Conservation (phyloP, 2,113 vertebrate genomes). For the Pantherophis guttatus region DNA sequence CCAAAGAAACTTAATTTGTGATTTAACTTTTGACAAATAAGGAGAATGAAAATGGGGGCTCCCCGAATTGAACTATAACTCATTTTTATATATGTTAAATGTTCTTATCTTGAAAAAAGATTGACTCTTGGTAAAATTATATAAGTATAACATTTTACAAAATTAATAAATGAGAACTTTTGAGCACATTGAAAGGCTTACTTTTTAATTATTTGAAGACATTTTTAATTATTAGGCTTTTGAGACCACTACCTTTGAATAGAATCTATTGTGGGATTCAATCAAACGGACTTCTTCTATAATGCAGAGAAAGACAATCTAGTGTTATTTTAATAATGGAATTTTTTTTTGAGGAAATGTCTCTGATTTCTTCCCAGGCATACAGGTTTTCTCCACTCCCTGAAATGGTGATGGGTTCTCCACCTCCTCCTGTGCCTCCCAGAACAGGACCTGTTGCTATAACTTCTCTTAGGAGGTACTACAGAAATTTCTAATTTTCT, state of each 20-base stretch:
- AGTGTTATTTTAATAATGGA: background rate
- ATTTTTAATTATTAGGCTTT: background rate
- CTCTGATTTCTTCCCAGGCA: constrained; percentile 73
- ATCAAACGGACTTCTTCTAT: background rate
- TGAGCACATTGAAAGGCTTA: background rate
- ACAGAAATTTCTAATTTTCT: background rate
- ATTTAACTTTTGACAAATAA: background rate
- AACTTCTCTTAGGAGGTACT: constrained; percentile 82
- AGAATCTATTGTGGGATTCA: background rate
- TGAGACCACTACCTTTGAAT: background rate
- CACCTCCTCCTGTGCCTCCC: constrained; percentile 91
- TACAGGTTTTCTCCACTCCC: constrained; percentile 98
- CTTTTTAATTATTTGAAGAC: background rate
- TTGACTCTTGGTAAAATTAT: background rate
- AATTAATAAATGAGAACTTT: background rate
- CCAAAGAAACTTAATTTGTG: background rate
- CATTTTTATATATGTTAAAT: background rate
- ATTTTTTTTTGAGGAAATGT: constrained; percentile 26
- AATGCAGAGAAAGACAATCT: background rate
- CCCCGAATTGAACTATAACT: background rate
- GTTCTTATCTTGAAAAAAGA: background rate
- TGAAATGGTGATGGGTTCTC: constrained; percentile 91
- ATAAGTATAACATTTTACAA: background rate
- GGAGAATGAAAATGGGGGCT: background rate
- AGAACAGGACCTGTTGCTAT: constrained; percentile 88